Conservation (phyloP, 2,888 invertebrate genomes). For the Pollenia amentaria region DNA sequence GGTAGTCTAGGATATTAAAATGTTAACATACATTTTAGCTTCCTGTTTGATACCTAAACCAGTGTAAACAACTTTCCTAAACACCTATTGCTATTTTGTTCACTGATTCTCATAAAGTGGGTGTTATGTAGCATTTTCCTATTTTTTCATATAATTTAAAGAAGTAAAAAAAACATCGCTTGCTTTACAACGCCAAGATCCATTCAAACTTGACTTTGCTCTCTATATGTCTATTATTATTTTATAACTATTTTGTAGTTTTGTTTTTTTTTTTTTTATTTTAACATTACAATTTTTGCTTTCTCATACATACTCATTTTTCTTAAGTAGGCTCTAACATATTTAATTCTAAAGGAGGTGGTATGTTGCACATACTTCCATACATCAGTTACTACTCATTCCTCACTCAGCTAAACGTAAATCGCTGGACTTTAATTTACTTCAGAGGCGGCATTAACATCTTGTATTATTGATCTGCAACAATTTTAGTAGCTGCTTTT, state of each 20-base stretch:
- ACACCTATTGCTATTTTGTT: constrained; percentile 43
- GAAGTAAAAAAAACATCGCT: constrained; percentile 13
- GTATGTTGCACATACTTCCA: constrained; percentile 20
- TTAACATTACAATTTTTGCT: constrained; percentile 1
- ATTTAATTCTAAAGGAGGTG: constrained; percentile 46
- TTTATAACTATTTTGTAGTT: constrained; percentile 34
- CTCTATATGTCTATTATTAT: constrained; percentile 70
- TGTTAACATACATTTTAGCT: too few relatives aligned
- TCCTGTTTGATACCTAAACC: background rate
- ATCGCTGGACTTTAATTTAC: constrained; percentile 62
- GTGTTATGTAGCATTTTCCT: constrained; percentile 40
- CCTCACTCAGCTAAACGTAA: background rate
- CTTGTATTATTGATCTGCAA: constrained; percentile 63
- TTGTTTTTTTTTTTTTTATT: background rate
- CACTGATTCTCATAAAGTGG: constrained; percentile 51
- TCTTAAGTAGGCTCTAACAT: constrained; percentile 73
- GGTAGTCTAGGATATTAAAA: too few relatives aligned
- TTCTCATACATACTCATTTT: constrained; percentile 29
- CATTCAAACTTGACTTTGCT: constrained; percentile 12
- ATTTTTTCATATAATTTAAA: constrained; percentile 12
- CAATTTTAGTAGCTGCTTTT: constrained; percentile 63
- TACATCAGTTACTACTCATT: background rate
- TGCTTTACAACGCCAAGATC: constrained; percentile 8
- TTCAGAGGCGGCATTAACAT: constrained; percentile 65
- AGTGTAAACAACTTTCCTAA: constrained; percentile 35